Base-by-base conservation (phyloP, 2,797 vertebrate genomes). In the Strix occidentalis region DNA sequence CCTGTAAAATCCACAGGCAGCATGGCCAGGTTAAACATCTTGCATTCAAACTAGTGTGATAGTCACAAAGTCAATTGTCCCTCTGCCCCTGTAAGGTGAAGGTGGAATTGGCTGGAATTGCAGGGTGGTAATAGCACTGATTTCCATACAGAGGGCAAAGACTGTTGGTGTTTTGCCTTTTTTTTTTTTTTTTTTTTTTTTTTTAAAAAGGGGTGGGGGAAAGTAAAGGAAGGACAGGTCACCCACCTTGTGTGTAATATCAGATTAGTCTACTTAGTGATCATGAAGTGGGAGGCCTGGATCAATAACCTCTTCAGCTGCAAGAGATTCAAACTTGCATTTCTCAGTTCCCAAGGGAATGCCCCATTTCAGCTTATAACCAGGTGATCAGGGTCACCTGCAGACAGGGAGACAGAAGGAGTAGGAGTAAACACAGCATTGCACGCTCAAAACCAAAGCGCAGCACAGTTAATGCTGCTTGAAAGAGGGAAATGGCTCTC, bases 171-270 rank as follows among this genome's bases (percentile, higher is more conserved):
- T 41, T 69, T 54, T 43, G 16, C 45, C 7, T 35, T 35, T 21
- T 3, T 7, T 50, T 8, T 35, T 35, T 21, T 3, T 7, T 50
- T 50, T 15, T 50, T 43, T 43, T 16, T 43, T 43, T 41, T 13
- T 69, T 51, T 48, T 35, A 35, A 33, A n/a, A 5, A 5, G 3
- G 5, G 3, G 2, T 5, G 15, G 6, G 14, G 7, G 3, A 1
- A 9, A 17, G 21, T 37, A 45, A 88, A 54, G 35, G 29, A 88
- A 54, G 35, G 29, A 39, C 37, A 75, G 31, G 29, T 48, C 9
- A 19, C 24, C 3, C 11, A 28, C 16, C 8, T 33, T 46, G 8
- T 11, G 7, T 25, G 4, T 39, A 15, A 16, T n/a, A 54, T 11
- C 35, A 50, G 31, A 45, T 50, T 13, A 48, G 46, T 63, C 25